phyloP scores from a whole-genome alignment of 92 coral and sea anemone genomes.

The Parazoanthus darwini region DNA sequence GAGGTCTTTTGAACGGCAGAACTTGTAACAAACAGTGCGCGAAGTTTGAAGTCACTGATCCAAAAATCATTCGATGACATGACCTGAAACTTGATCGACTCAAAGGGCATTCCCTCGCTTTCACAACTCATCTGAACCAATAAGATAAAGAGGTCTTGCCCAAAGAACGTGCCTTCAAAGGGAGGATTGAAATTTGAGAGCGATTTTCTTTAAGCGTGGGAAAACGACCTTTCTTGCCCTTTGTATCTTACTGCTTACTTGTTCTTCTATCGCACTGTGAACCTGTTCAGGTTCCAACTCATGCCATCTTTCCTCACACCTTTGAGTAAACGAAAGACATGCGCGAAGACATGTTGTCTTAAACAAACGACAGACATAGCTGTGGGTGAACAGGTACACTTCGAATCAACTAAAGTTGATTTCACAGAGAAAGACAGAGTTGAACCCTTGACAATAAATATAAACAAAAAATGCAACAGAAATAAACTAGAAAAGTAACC shows the following conservation, averaged over 20 bases:
- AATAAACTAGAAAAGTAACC: not conserved
- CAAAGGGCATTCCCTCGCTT: slow-evolving; percentile 10
- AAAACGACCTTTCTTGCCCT: slow-evolving; percentile 38
- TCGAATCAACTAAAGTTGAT: not conserved
- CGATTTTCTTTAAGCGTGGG: slow-evolving; percentile 35
- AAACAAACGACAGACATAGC: not conserved
- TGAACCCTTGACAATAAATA: not conserved
- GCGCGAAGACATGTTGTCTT: not conserved
- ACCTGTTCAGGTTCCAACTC: not conserved
- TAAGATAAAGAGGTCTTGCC: not conserved
- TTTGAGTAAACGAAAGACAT: slow-evolving; percentile 18
- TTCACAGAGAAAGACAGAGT: not conserved
- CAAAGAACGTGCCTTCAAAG: not conserved
- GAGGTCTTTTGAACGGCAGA: slow-evolving; percentile 5
- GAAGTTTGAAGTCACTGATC: slow-evolving; percentile 6
- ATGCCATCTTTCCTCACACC: not conserved
- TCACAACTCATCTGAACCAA: slow-evolving; percentile 35
- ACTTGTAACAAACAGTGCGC: not conserved
- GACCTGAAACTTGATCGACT: slow-evolving; percentile 1
- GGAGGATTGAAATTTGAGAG: slow-evolving; percentile 22
- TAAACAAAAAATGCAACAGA: not conserved
- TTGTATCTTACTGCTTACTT: not conserved
- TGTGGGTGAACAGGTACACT: not conserved
- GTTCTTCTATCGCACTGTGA: slow-evolving; percentile 14
- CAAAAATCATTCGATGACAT: not conserved